Base-by-base conservation (phyloP, 2,797 vertebrate species). In the Xenopus petersii region DNA sequence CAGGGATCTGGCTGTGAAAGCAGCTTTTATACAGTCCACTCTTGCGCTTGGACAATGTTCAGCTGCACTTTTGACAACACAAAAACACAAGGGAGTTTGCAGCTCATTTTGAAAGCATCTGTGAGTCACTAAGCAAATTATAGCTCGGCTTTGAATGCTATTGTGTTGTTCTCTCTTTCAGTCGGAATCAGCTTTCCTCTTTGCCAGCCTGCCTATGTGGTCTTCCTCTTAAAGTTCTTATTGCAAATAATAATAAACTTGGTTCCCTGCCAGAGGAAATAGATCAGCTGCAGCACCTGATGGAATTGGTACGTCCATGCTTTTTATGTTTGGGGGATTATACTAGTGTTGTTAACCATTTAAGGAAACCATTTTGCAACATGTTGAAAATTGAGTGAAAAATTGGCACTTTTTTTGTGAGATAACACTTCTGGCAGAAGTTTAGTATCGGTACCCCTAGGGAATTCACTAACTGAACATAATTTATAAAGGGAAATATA, bases 211-310 rank as follows among this genome's bases (percentile, higher is more conserved):
- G 94, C 87, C 90, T 98, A 83, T 97, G 95, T 82, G 91, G 92
- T 84, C 92, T 98, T 85, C 96, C 96, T 82, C 93, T 98, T 82
- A 91, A 94, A 85, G 95, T 98, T 83, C 93, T 98, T 87, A 98
- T 96, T 69, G 95, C 95, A 87, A 96, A 95, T 89, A 98, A 98
- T 94, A 98, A 98, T 93, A 98, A 95, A 85, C 93, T 98, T 85
- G 94, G 93, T 79, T 91, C 93, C 26, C 91, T 98, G 77, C 96
- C 96, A 1, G 96, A 97, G 86, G 91, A 92, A 87, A 93, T 98
- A 81, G 93, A 93, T 81, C 94, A 94, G 84, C 93, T 98, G 82
- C 94, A 91, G 71, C 79, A 89, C 80, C 94, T 98, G 86, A 98
- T 97, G 96, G 96, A 98, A 88, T 91, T 98, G 94, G 96, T 98